Percentiles rank a stretch among this genome's conserved stretches.
Evolutionary conservation across 2,797 vertebrate genomes (phyloP).

Genomic region (Sebastes minor): DNA sequence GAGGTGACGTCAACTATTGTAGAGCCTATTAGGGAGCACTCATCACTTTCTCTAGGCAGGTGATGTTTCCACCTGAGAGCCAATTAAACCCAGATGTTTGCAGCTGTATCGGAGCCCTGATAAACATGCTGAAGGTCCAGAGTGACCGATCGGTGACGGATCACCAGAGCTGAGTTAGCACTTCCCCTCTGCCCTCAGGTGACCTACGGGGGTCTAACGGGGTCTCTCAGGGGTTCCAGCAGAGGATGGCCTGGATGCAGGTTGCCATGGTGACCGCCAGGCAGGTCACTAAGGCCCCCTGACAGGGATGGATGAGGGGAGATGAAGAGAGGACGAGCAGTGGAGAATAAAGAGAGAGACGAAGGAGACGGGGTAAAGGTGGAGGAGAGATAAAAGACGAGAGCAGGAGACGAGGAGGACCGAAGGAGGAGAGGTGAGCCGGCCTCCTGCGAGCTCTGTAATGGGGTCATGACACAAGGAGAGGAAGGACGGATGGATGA

Average conservation of each 20-base stretch:
- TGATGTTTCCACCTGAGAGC: neutral
- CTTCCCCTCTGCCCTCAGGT: constrained; percentile 27
- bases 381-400: constrained; percentile 45
- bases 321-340: neutral
- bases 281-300: constrained; percentile 32
- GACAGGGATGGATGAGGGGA: constrained; percentile 49
- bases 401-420: neutral
- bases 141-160: constrained; percentile 19
- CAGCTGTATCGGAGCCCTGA: neutral
- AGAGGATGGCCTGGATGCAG: constrained; percentile 26
- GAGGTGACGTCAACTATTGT: neutral
- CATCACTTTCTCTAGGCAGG: neutral
- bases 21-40: neutral
- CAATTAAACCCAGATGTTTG: constrained; percentile 38
- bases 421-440: constrained; percentile 23
- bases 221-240: constrained; percentile 22
- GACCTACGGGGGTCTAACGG: constrained; percentile 48
- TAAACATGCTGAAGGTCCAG: neutral
- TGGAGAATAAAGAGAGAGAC: neutral
- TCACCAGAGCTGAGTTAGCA: constrained; percentile 47
- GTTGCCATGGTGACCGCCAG: constrained; percentile 47
- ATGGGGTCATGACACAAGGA: constrained; percentile 62
- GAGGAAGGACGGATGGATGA: constrained; percentile 7
- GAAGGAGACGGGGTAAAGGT: constrained; percentile 30
- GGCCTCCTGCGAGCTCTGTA: constrained; percentile 67